A percentile compares a stretch with the other conserved stretches of the same genome.
These are phyloP conservation scores for Saccostrea glomerata DNA, from an alignment of 1,140 invertebrate species.

Conservation along the genomic window DNA sequence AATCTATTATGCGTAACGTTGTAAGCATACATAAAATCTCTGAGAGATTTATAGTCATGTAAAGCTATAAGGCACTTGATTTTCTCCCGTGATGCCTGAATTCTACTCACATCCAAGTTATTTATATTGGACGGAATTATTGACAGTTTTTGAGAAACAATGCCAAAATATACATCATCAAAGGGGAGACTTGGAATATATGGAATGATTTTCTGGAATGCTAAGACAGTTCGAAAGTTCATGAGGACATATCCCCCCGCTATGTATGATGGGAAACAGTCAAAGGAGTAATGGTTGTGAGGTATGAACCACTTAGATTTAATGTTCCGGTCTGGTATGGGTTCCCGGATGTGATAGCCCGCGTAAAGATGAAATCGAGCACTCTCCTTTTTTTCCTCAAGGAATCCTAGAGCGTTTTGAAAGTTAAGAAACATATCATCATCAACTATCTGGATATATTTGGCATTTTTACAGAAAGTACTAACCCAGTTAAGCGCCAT, in stretches of 20 bases:
- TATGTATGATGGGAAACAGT: conserved; percentile 53
- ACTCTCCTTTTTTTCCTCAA: neutral
- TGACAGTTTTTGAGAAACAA: conserved; percentile 47
- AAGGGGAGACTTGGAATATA: conserved; percentile 45
- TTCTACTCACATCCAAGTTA: neutral
- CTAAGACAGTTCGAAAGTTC: conserved; percentile 1
- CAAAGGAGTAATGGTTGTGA: conserved; percentile 44
- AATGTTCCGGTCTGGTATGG: conserved; percentile 23
- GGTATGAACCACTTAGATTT: conserved; percentile 52
- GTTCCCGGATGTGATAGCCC: conserved; percentile 17
- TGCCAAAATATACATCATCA: conserved; percentile 53
- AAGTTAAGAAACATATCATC: conserved; percentile 65
- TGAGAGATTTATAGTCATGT: neutral
- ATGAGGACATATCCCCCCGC: conserved; percentile 50
- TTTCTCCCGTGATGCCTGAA: neutral
- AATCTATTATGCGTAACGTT: conserved; percentile 16
- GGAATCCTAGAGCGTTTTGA: conserved; percentile 9
- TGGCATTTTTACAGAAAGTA: conserved; percentile 51
- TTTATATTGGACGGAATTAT: conserved; percentile 38
- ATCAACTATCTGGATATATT: conserved; percentile 58
- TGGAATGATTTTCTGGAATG: conserved; percentile 49
- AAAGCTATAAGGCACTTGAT: conserved; percentile 16
- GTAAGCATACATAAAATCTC: conserved; percentile 5
- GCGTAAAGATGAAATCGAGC: neutral
- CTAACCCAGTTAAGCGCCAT: conserved; percentile 62